phyloP scores from a whole-genome alignment of 1,140 invertebrate species.

The Manduca sexta region DNA sequence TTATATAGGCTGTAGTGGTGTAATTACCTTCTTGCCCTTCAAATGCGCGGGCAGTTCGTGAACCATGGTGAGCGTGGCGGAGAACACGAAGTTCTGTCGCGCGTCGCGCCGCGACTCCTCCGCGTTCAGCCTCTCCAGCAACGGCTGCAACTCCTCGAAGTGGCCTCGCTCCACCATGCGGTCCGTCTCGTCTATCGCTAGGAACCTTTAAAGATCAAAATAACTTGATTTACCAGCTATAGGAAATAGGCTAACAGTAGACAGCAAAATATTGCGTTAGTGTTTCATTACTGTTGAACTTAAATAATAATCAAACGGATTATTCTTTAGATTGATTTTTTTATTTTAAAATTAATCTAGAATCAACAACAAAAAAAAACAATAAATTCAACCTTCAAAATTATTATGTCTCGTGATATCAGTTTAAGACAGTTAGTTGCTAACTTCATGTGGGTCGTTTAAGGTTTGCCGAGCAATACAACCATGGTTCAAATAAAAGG shows the following conservation, averaged over 20 bases:
- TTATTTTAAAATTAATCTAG: no score
- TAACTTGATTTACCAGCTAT: background rate
- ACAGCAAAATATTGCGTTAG: background rate
- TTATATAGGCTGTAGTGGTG: no score
- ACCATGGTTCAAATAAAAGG: no score
- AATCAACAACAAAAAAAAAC: no score
- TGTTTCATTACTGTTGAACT: no score
- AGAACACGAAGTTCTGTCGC: constrained; percentile 97
- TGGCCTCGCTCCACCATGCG: constrained; percentile 98
- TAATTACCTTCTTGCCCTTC: constrained; percentile 77
- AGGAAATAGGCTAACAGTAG: background rate
- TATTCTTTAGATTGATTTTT: no score
- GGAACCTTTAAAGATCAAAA: constrained; percentile 73
- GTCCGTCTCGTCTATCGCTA: constrained; percentile 99
- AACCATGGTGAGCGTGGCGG: constrained; percentile 95
- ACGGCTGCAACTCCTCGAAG: constrained; percentile 91
- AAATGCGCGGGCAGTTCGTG: constrained; percentile 88
- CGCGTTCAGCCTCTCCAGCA: constrained; percentile 87
- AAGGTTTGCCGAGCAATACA: no score
- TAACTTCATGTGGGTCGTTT: no score
- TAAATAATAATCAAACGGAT: no score
- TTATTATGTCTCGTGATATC: no score
- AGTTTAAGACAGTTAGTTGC: no score
- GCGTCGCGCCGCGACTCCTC: constrained; percentile 74
- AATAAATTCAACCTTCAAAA: no score